Evolutionary conservation across 2,888 invertebrate genomes (phyloP), one percentile per base, ranked within the genome.

Genomic region (Drosophila anomelani): DNA sequence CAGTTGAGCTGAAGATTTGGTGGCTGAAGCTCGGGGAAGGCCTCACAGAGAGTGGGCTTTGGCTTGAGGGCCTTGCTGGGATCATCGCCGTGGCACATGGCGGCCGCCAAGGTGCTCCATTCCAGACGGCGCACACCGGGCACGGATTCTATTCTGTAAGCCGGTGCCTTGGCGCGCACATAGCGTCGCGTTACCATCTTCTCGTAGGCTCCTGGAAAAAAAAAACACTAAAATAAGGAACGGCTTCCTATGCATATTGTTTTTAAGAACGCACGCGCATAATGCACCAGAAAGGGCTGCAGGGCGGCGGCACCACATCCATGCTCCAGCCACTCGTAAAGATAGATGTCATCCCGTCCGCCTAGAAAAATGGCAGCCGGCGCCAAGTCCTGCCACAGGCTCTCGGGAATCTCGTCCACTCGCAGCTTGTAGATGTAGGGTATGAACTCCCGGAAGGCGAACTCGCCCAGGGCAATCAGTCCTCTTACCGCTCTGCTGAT

Each of bases 271-370:
- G 79, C 76, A 91, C 92, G 85, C 1, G 90, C 90, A 73, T 86
- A 90, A 70, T 92, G 81, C 4, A 90, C 70, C 79, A 93, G 77
- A 71, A 90, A 92, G 0, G 93, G 93, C 63, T 91, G 90, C n/a
- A 92, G 46, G 36, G 88, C 85, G 34, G 88, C 85, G 36, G 87
- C 85, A 5, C 92, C 91, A 29, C 92, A 93, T 0, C 92, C 83
- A 23, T 83, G 89, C 15, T 91, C 89, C 9, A 93, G 61, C 92
- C 92, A 93, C 71, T 93, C 93, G 58, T 93, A 93, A 4, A 93
- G 76, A 56, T 91, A 92, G 15, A 92, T 91, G 58, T 93, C 93
- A 44, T 91, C 90, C 12, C 79, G 75, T 0, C 93, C 93, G 2
- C 79, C 81, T 0, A 93, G 58, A 57, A 91, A 93, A 5, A 90